Evolutionary conservation across 2,888 invertebrate genomes (phyloP).

Genomic region (Euzetes globulus): DNA sequence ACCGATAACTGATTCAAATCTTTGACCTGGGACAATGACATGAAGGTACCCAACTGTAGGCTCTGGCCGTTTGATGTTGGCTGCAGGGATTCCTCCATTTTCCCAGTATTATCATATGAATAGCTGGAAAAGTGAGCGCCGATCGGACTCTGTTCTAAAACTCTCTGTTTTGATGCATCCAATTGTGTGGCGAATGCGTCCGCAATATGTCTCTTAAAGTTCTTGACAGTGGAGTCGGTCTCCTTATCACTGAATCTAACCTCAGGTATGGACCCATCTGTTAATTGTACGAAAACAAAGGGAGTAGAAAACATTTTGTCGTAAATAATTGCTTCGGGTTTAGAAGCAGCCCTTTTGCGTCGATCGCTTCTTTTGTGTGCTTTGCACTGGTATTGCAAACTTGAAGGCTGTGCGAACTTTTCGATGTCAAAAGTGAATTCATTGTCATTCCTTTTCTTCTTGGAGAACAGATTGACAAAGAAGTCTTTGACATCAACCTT

Average conservation of each 20-base stretch:
- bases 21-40: not conserved
- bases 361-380: not conserved
- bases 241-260: slow-evolving; percentile 40
- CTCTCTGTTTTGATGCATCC: slow-evolving; percentile 32
- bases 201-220: slow-evolving; percentile 41
- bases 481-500: slow-evolving; percentile 32
- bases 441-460: not conserved
- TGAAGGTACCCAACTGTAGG: not conserved
- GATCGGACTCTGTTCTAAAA: slow-evolving; percentile 33
- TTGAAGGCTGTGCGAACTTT: not conserved
- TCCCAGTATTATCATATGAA: slow-evolving; percentile 15
- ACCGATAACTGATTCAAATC: not conserved
- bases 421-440: slow-evolving; percentile 24
- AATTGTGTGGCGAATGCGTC: slow-evolving; percentile 41
- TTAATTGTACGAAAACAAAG: slow-evolving; percentile 41
- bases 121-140: slow-evolving; percentile 36
- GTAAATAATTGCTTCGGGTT: not conserved
- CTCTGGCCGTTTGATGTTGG: not conserved
- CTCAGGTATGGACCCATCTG: slow-evolving; percentile 40
- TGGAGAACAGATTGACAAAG: slow-evolving; percentile 29
- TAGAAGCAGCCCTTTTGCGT: not conserved
- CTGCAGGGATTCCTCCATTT: slow-evolving; percentile 12
- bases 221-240: slow-evolving; percentile 37
- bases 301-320: slow-evolving; percentile 36
- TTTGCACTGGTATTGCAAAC: slow-evolving; percentile 9